A percentile compares a stretch with the other conserved stretches of the same genome.
Evolutionary conservation across 2,113 vertebrate species (phyloP).

Genomic region (Illadopsis cleaveri): DNA sequence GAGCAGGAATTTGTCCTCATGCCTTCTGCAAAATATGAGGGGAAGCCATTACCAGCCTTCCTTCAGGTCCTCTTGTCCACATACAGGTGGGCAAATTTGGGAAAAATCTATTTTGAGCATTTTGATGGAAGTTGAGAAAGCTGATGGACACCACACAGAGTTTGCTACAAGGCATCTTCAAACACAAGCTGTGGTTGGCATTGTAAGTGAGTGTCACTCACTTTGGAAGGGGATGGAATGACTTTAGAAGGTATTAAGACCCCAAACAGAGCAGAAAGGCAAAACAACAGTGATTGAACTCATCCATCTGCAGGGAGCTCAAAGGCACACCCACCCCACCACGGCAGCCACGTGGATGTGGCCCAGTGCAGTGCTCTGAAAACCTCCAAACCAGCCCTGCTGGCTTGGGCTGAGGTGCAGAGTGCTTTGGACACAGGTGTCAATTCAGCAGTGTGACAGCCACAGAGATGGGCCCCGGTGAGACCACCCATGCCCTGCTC

Average conservation of each 20-base stretch:
- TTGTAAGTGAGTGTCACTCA: neutral
- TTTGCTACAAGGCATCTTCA: neutral
- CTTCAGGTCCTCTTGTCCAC: neutral
- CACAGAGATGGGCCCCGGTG: neutral
- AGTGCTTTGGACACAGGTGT: neutral
- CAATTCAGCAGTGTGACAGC: neutral
- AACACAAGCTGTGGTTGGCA: neutral
- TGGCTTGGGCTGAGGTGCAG: neutral
- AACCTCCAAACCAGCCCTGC: neutral
- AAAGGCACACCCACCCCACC: neutral
- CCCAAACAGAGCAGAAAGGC: neutral
- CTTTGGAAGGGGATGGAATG: neutral
- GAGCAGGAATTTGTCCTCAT: neutral
- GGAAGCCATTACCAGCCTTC: neutral
- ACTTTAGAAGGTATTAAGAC: neutral
- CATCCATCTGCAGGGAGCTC: neutral
- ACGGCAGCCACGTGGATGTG: rapidly evolving
- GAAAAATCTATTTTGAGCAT: neutral
- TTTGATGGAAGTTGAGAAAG: neutral
- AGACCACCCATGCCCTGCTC: neutral
- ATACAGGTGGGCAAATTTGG: neutral
- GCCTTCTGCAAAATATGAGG: neutral
- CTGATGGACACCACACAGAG: neutral
- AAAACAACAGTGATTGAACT: neutral
- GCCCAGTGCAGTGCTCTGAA: neutral